These are phyloP conservation scores for Hemicordylus capensis DNA, from an alignment of 2,113 vertebrate species.

Conservation along the genomic window DNA sequence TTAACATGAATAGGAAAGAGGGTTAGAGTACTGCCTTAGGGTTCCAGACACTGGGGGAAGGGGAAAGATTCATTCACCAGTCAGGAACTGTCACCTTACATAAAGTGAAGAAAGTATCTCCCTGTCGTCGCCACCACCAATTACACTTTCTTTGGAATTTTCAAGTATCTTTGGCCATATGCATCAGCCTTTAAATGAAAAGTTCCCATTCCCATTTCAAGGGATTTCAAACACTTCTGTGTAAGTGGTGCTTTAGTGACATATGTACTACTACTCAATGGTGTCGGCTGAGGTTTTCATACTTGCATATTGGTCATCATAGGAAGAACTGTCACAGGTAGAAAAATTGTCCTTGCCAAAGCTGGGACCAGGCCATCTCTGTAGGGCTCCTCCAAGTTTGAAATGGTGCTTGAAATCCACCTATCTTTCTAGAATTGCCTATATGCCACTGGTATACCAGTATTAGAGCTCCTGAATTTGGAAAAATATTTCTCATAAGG, in stretches of 20 bases:
- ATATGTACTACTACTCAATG: neutral
- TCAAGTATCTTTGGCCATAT: neutral
- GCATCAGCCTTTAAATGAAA: neutral
- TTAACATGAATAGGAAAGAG: slow-evolving; percentile 26
- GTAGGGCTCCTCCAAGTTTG: neutral
- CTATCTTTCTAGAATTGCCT: too few species aligned
- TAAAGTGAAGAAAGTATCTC: neutral
- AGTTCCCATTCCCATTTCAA: neutral
- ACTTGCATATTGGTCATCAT: fast-evolving
- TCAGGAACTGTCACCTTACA: neutral
- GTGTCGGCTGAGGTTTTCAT: neutral
- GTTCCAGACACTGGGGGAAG: neutral
- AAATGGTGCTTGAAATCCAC: neutral
- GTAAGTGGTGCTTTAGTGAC: neutral
- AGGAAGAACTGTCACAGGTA: neutral
- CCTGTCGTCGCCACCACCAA: too few species aligned
- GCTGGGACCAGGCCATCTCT: neutral
- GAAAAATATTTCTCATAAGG: too few species aligned
- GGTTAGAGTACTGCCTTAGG: neutral
- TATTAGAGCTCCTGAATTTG: too few species aligned
- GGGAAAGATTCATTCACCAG: neutral
- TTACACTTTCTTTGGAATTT: neutral
- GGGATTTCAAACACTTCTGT: neutral
- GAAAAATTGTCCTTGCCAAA: neutral
- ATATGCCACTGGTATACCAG: too few species aligned